Conservation (phyloP, 2,113 vertebrate species). For the Ascaphus truei region DNA sequence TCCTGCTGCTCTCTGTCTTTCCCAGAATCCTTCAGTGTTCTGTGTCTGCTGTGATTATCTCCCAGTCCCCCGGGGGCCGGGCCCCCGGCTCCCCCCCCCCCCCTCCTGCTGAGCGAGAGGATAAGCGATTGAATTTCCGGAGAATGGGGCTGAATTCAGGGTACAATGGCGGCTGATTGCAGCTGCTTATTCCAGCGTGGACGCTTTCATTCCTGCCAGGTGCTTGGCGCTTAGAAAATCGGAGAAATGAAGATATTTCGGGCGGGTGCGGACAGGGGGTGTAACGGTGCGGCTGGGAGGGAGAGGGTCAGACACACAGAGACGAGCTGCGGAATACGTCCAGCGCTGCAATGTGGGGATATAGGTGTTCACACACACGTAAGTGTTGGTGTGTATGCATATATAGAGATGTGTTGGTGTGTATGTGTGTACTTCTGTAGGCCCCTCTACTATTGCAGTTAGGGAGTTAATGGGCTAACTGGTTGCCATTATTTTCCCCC, state of each 20-base stretch:
- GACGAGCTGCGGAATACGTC: too few relatives aligned
- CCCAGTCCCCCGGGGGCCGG: neutral
- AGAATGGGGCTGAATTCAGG: conserved; percentile 24
- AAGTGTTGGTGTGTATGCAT: too few relatives aligned
- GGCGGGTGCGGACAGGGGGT: neutral
- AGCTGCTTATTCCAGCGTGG: conserved; percentile 6
- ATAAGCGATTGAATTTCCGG: conserved; percentile 12
- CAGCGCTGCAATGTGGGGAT: too few relatives aligned
- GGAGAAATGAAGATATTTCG: neutral
- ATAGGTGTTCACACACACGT: too few relatives aligned
- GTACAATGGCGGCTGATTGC: conserved; percentile 34
- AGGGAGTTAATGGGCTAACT: too few relatives aligned
- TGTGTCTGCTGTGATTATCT: neutral
- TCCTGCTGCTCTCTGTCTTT: neutral
- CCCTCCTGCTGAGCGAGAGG: neutral
- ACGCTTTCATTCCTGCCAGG: conserved; percentile 20
- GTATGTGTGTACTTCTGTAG: too few relatives aligned
- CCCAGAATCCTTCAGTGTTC: neutral
- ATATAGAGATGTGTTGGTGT: too few relatives aligned
- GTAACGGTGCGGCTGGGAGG: neutral
- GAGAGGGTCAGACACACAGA: neutral
- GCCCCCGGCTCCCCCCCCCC: neutral
- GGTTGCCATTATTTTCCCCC: too few relatives aligned
- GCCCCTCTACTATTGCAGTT: too few relatives aligned
- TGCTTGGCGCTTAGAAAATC: neutral